A percentile compares a stretch with the other conserved stretches of the same genome.
Evolutionary conservation across 2,113 vertebrate species (phyloP).

Genomic region (Malurus melanocephalus): DNA sequence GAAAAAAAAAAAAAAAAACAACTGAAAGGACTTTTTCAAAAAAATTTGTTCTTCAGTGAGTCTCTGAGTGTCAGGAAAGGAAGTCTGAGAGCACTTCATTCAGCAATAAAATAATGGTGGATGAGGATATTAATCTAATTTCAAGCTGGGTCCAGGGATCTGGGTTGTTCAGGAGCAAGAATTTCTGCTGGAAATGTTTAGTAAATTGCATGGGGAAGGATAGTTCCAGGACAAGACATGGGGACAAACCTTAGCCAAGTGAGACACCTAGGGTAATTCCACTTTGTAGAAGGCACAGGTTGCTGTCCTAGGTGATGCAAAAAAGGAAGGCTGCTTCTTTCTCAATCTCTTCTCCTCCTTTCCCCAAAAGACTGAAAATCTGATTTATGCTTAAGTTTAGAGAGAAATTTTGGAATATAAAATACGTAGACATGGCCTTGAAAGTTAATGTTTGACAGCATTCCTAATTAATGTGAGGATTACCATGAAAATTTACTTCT

Average conservation of each 20-base stretch:
- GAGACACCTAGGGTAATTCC: not conserved
- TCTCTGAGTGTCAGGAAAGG: not conserved
- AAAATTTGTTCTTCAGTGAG: not conserved
- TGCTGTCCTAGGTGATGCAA: not conserved
- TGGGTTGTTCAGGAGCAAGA: not conserved
- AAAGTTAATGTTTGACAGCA: not conserved
- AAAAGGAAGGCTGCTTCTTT: not conserved
- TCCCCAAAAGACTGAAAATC: not conserved
- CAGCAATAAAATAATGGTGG: not conserved
- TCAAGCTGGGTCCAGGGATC: not conserved
- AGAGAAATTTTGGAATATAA: not conserved
- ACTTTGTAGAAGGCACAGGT: not conserved
- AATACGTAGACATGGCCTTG: not conserved
- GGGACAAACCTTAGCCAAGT: not conserved
- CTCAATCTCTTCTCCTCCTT: fast-evolving
- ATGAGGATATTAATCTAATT: not conserved
- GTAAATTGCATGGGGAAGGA: not conserved
- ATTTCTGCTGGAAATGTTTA: not conserved
- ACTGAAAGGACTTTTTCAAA: not conserved
- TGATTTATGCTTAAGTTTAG: not conserved
- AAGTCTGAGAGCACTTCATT: not conserved
- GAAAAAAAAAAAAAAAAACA: not conserved
- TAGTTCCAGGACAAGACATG: not conserved
- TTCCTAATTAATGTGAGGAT: not conserved
- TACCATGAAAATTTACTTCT: not conserved